Evolutionary conservation across 2,888 invertebrate species (phyloP).

Genomic region (Ochlodes sylvanus): DNA sequence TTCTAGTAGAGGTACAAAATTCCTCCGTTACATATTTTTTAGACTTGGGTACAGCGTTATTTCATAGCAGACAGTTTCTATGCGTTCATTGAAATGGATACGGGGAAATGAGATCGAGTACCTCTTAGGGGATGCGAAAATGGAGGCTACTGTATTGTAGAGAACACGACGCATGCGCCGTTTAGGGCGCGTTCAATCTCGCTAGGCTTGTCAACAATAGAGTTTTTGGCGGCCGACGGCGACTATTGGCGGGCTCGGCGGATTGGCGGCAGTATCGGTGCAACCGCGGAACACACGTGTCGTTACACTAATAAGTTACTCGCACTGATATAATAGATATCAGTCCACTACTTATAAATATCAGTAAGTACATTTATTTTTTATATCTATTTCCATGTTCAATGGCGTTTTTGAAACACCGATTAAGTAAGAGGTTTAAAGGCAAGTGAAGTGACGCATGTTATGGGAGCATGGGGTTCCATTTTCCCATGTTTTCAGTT

Average conservation of each 20-base stretch:
- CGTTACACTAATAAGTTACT: constrained; percentile 48
- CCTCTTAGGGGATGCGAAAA: constrained; percentile 28
- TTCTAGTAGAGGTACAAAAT: too few relatives aligned
- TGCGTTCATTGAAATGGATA: constrained; percentile 12
- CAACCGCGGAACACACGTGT: constrained; percentile 61
- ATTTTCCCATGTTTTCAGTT: constrained; percentile 11
- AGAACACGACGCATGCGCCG: constrained; percentile 50
- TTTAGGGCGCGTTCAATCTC: constrained; percentile 50
- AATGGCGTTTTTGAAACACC: background rate
- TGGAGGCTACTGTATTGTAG: constrained; percentile 5
- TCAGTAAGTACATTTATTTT: constrained; percentile 35
- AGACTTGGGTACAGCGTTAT: background rate
- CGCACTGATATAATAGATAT: constrained; percentile 63
- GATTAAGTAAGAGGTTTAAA: background rate
- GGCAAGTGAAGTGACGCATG: background rate
- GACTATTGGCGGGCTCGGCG: too few relatives aligned
- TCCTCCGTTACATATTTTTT: background rate
- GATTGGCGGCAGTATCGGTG: constrained; percentile 60
- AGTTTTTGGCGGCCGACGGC: constrained; percentile 24
- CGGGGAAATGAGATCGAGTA: constrained; percentile 22
- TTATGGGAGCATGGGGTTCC: background rate
- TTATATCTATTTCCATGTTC: background rate
- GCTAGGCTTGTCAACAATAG: constrained; percentile 46
- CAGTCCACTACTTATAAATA: constrained; percentile 47
- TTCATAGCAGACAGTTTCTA: background rate